Conservation (phyloP, 2,797 vertebrate species). For the Sorex maritimensis region DNA sequence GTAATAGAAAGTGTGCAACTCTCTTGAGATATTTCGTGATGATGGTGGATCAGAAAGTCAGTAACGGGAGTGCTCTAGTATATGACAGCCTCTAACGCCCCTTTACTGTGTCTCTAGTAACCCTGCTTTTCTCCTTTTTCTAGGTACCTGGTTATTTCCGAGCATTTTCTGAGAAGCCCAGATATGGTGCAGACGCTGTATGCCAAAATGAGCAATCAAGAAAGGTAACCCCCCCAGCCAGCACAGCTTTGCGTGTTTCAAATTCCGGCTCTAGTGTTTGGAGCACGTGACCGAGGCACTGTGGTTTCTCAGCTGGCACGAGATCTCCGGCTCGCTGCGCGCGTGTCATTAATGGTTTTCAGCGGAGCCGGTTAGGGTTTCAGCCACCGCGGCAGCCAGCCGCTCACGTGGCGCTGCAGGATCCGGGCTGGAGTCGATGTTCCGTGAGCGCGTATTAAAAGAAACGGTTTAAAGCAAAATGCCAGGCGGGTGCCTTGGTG, state of each 20-base stretch:
- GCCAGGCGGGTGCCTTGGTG: conserved; percentile 61
- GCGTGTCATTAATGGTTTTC: conserved; percentile 91
- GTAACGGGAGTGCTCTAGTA: background rate
- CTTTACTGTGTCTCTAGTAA: conserved; percentile 74
- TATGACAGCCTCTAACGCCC: background rate
- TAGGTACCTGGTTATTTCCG: conserved; percentile 96
- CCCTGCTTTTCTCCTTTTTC: conserved; percentile 50
- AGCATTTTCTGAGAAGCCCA: conserved; percentile 95
- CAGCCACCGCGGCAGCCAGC: conserved; percentile 88
- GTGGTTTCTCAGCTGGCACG: conserved; percentile 90
- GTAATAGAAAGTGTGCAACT: background rate
- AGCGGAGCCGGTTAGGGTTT: conserved; percentile 90
- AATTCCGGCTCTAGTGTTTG: conserved; percentile 87
- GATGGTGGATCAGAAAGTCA: background rate
- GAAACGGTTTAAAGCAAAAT: conserved; percentile 21
- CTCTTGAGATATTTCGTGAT: conserved; percentile 41
- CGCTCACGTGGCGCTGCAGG: conserved; percentile 86
- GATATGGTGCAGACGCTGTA: conserved; percentile 95
- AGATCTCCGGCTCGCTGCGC: conserved; percentile 90
- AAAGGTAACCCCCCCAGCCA: conserved; percentile 93
- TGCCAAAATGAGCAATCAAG: conserved; percentile 94
- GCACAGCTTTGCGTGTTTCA: conserved; percentile 86
- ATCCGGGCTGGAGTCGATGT: conserved; percentile 88
- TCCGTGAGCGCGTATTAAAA: conserved; percentile 74
- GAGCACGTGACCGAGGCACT: conserved; percentile 86